These are phyloP conservation scores for Holothuria leucospilota DNA, from an alignment of 53 echinoderm and acorn worm genomes.

Conservation along the genomic window DNA sequence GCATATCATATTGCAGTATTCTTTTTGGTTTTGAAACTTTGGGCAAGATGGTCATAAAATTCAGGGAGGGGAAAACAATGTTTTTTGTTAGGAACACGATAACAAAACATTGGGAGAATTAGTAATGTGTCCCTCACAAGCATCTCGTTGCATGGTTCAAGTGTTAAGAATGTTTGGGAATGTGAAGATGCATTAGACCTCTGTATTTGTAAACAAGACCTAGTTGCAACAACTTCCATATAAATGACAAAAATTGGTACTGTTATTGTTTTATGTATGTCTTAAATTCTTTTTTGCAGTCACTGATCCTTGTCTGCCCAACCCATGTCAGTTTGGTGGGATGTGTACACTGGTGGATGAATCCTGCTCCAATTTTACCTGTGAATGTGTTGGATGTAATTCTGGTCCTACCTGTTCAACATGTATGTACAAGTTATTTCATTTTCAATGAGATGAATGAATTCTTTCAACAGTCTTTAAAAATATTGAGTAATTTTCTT, in stretches of 20 bases:
- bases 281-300: conserved; percentile 17
- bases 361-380: conserved; percentile 50
- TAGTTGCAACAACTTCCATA: neutral
- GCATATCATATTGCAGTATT: too few species aligned
- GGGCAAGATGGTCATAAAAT: too few species aligned
- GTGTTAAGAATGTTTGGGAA: too few species aligned
- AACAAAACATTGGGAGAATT: too few species aligned
- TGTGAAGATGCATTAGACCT: too few species aligned
- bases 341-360: neutral
- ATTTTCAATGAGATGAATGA: neutral
- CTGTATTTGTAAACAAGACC: too few species aligned
- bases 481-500: neutral
- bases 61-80: too few species aligned
- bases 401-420: conserved; percentile 63
- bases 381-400: conserved; percentile 71
- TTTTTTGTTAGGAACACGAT: too few species aligned
- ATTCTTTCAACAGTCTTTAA: neutral
- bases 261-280: neutral
- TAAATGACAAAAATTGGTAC: neutral
- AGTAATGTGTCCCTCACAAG: too few species aligned
- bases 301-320: conserved; percentile 60
- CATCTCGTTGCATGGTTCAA: too few species aligned
- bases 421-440: conserved; percentile 58
- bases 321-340: conserved; percentile 73
- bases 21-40: too few species aligned